These are phyloP conservation scores for Stomatorhinus walkeri DNA, from an alignment of 2,797 vertebrate species.

Conservation along the genomic window DNA sequence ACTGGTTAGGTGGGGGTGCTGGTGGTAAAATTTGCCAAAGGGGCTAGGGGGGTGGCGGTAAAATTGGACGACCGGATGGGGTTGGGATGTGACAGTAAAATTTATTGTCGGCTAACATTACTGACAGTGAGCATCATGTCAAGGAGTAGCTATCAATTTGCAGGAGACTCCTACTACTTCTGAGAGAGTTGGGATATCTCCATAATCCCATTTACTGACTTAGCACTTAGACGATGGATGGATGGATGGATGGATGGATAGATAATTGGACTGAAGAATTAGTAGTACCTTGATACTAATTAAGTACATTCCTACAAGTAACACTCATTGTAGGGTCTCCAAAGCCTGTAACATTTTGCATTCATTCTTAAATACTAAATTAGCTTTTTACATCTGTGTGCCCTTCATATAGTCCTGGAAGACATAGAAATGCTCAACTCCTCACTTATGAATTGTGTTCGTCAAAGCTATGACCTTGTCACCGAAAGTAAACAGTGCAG, in stretches of 20 bases:
- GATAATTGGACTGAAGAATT: background rate
- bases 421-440: background rate
- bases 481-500: background rate
- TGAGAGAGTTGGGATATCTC: background rate
- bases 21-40: background rate
- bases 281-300: background rate
- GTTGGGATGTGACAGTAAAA: background rate
- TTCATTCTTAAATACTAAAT: background rate
- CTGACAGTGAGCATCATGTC: background rate
- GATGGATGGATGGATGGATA: background rate
- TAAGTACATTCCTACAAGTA: background rate
- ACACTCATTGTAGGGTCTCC: background rate
- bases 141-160: background rate
- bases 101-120: background rate
- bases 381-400: background rate
- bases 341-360: background rate
- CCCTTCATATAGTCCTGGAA: background rate
- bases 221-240: background rate
- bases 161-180: background rate
- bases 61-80: background rate
- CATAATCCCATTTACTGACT: background rate
- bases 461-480: background rate
- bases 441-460: background rate
- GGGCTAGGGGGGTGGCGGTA: background rate
- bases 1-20: background rate